These are phyloP conservation scores for Cryptotis parvus DNA, from an alignment of 2,113 vertebrate species.

Conservation along the genomic window DNA sequence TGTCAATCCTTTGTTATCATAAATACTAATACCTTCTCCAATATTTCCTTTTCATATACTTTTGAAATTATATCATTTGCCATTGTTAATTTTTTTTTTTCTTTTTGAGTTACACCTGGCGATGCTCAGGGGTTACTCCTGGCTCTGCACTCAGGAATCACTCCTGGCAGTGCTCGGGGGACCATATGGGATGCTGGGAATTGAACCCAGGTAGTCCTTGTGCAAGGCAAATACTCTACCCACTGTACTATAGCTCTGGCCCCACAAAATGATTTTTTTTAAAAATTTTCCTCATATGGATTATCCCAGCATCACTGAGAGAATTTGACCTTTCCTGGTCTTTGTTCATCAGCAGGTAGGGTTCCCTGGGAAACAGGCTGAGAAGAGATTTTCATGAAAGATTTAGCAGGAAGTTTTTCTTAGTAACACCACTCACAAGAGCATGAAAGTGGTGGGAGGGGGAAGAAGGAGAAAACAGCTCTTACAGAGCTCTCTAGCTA, in stretches of 20 bases:
- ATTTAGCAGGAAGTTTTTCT: too few relatives aligned
- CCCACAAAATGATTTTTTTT: too few relatives aligned
- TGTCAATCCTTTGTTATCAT: neutral
- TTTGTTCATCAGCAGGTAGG: neutral
- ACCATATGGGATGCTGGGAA: too few relatives aligned
- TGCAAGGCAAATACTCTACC: too few relatives aligned
- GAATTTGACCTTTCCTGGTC: neutral
- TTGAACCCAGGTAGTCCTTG: too few relatives aligned
- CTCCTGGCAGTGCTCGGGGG: too few relatives aligned
- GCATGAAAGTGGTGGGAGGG: neutral
- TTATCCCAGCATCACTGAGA: neutral
- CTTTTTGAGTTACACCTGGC: too few relatives aligned
- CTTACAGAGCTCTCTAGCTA: neutral
- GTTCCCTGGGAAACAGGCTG: neutral
- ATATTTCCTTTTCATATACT: slow-evolving; percentile 22
- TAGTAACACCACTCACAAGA: neutral
- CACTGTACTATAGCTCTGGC: too few relatives aligned
- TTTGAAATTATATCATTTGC: slow-evolving; percentile 7
- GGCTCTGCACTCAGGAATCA: too few relatives aligned
- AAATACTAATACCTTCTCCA: slow-evolving; percentile 1
- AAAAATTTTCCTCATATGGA: neutral
- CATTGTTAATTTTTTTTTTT: neutral
- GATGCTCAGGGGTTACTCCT: too few relatives aligned
- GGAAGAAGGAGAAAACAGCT: neutral
- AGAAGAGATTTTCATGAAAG: neutral